A percentile compares a stretch with the other conserved stretches of the same genome.
These are phyloP conservation scores for Polyploca ridens DNA, from an alignment of 2,888 invertebrate species.

Conservation along the genomic window DNA sequence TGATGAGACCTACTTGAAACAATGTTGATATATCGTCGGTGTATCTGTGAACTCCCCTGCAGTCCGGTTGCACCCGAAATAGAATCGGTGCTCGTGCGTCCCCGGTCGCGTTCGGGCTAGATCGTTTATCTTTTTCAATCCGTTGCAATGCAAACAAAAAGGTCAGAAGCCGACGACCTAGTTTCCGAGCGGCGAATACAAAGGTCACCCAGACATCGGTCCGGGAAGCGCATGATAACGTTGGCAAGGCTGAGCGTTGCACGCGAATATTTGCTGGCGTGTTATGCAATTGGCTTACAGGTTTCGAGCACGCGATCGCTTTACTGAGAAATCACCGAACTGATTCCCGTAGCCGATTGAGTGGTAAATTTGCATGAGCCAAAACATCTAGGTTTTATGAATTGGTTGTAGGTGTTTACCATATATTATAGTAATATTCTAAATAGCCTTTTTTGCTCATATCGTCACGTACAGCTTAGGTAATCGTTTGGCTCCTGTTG, in stretches of 20 bases:
- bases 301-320: conserved; percentile 38
- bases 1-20: conserved; percentile 38
- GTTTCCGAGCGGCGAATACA: conserved; percentile 70
- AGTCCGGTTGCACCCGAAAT: conserved; percentile 61
- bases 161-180: conserved; percentile 81
- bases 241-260: conserved; percentile 68
- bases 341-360: background rate
- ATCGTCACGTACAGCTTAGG: background rate
- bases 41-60: conserved; percentile 43
- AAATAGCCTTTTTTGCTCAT: background rate
- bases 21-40: conserved; percentile 40
- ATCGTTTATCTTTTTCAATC: conserved; percentile 68
- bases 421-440: background rate
- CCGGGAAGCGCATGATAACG: conserved; percentile 76
- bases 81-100: conserved; percentile 58
- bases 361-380: background rate
- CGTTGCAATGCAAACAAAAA: conserved; percentile 75
- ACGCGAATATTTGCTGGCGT: conserved; percentile 48
- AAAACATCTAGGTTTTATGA: conserved; percentile 1
- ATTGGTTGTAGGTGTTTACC: background rate
- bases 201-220: conserved; percentile 75
- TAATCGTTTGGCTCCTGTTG: background rate
- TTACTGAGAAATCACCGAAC: conserved; percentile 3
- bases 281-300: conserved; percentile 51
- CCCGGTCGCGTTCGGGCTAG: conserved; percentile 57